Evolutionary conservation across 2,888 invertebrate species (phyloP).

Genomic region (Fissipunctia ypsillon): DNA sequence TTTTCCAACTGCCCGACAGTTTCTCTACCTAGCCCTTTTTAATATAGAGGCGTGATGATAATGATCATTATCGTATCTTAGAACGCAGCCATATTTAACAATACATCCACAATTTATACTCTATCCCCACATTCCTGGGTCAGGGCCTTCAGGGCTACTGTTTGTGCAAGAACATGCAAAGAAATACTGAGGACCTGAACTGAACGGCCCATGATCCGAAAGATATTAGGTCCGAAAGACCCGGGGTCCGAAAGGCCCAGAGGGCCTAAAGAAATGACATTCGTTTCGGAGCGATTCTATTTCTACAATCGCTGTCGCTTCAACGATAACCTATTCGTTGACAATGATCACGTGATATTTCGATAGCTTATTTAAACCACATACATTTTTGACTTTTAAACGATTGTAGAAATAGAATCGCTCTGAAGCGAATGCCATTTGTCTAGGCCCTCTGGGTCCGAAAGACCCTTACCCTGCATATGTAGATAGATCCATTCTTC

Average conservation of each 20-base stretch:
- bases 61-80: neutral
- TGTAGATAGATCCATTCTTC: neutral
- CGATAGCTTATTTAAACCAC: too few relatives aligned
- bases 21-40: conserved; percentile 9
- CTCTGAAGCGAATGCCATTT: too few relatives aligned
- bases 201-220: neutral
- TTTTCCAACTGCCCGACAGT: neutral
- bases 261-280: too few relatives aligned
- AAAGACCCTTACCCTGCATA: neutral
- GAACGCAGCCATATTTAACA: neutral
- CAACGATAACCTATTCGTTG: too few relatives aligned
- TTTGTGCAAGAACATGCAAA: neutral
- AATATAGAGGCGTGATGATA: neutral
- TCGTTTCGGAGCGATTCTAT: too few relatives aligned
- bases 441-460: too few relatives aligned
- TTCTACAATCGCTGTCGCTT: too few relatives aligned
- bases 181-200: neutral
- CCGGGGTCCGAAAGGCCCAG: neutral
- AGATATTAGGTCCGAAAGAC: accelerated
- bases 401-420: too few relatives aligned
- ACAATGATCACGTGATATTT: too few relatives aligned
- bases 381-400: too few relatives aligned
- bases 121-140: neutral
- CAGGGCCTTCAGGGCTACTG: neutral
- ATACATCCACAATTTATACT: neutral